Base-by-base conservation (phyloP, 2,113 vertebrate genomes). In the Vulpes vulpes region DNA sequence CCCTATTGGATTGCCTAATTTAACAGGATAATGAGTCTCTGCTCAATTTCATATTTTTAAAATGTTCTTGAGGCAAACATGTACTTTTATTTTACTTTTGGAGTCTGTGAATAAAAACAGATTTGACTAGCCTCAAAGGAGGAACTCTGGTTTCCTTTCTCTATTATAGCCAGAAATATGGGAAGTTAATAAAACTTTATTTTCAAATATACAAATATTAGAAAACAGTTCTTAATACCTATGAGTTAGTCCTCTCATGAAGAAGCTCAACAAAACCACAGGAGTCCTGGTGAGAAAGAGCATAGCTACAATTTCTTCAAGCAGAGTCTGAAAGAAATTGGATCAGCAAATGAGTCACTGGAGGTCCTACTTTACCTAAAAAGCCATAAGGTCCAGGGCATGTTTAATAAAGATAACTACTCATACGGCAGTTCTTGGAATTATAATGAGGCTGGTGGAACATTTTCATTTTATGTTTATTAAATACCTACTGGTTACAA, bases 121-220 rank as follows among this genome's bases (percentile, higher is more conserved):
- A 57, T 84, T 88, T 83, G 78, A 73, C 55, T 85, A 64, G 59
- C 43, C 43, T 87, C 20, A 60, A 8, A 84, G 43, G 30, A 83
- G 27, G 84, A 94, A 67, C n/a, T 62, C 92, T 94, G 11, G 16
- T 89, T 89, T 23, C 35, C 43, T 89, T 94, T 94, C 38, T 94
- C 60, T 95, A 17, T 94, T 73, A 51, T 83, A 53, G 51, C 25
- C 64, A 23, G 88, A 64, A 89, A 94, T 64, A 53, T 8, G n/a
- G 67, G 51, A 94, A 91, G 55, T 89, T 71, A 73, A 83, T 51
- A 69, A 92, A 80, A 11, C 64, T 74, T 93, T 93, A 84, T 93
- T 96, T 92, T 32, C 79, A 93, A 60, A 62, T 84, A 91, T 53
- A 82, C n/a, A 65, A 71, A 74, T 4, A 51, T 57, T 57, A 87